Evolutionary conservation across 37 sponge, comb jelly and placozoan species (phyloP).

Genomic region (Agelas oroides): DNA sequence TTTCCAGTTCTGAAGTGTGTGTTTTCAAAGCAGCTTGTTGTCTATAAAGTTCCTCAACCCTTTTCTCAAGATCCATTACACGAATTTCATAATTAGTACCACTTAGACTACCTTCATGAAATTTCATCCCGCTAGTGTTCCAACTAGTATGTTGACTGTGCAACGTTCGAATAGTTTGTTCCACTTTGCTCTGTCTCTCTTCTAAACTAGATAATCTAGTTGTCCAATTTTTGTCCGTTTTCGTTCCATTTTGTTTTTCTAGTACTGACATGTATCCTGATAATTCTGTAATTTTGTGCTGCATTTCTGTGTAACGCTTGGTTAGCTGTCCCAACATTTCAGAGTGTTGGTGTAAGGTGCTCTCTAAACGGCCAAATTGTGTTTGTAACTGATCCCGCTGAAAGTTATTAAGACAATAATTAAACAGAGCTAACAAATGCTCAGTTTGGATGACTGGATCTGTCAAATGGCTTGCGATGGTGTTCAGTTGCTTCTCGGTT

Average conservation of each 20-base stretch:
- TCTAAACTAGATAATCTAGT: background rate
- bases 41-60: slow-evolving; percentile 52
- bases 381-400: too few relatives aligned
- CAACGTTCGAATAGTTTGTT: background rate
- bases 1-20: slow-evolving; percentile 78
- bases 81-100: background rate
- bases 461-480: too few relatives aligned
- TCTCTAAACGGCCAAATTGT: too few relatives aligned
- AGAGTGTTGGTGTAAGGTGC: too few relatives aligned
- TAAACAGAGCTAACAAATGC: too few relatives aligned
- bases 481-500: too few relatives aligned
- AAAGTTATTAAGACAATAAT: too few relatives aligned
- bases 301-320: too few relatives aligned
- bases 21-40: slow-evolving; percentile 45
- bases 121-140: too few relatives aligned
- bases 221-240: background rate
- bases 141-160: slow-evolving; percentile 8
- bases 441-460: too few relatives aligned
- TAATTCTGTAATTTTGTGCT: too few relatives aligned
- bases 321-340: too few relatives aligned
- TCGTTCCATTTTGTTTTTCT: slow-evolving; percentile 7
- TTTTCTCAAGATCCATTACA: slow-evolving; percentile 48
- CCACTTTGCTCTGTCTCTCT: background rate
- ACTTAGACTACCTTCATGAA: background rate
- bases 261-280: background rate